These are phyloP conservation scores for Mechanitis messenoides DNA, from an alignment of 2,888 invertebrate genomes.

Conservation along the genomic window DNA sequence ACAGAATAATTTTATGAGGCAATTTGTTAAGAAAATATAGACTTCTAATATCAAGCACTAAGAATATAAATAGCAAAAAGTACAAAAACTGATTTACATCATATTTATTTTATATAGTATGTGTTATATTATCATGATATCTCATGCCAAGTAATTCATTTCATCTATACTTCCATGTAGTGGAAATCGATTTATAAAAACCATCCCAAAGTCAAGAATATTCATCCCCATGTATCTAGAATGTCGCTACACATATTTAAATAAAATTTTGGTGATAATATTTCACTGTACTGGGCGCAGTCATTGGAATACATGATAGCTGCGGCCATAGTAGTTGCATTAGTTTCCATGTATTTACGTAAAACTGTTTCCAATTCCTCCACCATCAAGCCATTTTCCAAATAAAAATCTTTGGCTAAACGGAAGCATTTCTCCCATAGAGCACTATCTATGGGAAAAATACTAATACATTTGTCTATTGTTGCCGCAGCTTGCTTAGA, in stretches of 20 bases:
- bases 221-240: constrained; percentile 66
- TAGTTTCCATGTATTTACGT: constrained; percentile 72
- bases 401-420: constrained; percentile 57
- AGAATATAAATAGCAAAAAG: not conserved
- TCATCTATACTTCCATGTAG: no score
- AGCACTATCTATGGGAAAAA: constrained; percentile 57
- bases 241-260: constrained; percentile 69
- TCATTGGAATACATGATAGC: constrained; percentile 70
- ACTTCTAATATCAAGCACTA: no score
- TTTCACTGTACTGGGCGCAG: constrained; percentile 63
- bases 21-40: not conserved
- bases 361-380: constrained; percentile 74
- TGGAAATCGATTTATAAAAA: not conserved
- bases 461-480: constrained; percentile 60
- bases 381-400: constrained; percentile 60
- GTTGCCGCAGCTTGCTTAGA: constrained; percentile 53
- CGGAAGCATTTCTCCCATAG: constrained; percentile 67
- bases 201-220: not conserved
- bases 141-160: no score
- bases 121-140: not conserved
- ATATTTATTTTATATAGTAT: no score
- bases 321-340: constrained; percentile 64
- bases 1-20: not conserved
- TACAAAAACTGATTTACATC: no score
- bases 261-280: constrained; percentile 65